phyloP scores from a whole-genome alignment of 1,140 invertebrate species.

The Microplitis demolitor region DNA sequence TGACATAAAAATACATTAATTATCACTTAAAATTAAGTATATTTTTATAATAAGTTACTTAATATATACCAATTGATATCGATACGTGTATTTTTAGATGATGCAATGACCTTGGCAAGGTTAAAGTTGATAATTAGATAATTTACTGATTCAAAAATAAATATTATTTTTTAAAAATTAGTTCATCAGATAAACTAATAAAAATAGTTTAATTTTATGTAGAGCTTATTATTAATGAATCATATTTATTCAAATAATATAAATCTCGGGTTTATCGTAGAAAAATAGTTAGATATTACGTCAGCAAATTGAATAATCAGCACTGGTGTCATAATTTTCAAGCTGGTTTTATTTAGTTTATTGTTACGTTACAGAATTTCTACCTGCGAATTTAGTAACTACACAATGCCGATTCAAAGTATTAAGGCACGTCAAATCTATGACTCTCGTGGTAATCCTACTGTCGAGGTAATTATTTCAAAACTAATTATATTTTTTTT shows the following conservation, averaged over 20 bases:
- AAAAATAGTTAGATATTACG: neutral
- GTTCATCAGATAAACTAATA: no score
- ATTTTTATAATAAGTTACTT: neutral
- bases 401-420: constrained; percentile 76
- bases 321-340: neutral
- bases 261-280: neutral
- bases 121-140: constrained; percentile 21
- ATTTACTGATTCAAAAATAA: neutral
- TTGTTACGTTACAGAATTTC: constrained; percentile 33
- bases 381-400: constrained; percentile 38
- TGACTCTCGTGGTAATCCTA: constrained; percentile 98
- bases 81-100: no score
- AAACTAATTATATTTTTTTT: constrained; percentile 7
- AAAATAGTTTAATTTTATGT: no score
- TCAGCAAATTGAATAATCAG: neutral
- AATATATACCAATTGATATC: no score
- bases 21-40: neutral
- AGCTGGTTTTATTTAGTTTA: neutral
- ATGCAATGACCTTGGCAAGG: constrained; percentile 40
- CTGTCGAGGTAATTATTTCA: constrained; percentile 80
- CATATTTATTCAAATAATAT: no score
- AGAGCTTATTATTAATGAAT: no score
- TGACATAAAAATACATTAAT: neutral
- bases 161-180: no score
- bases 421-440: constrained; percentile 97